Evolutionary conservation across 2,113 vertebrate species (phyloP), one percentile per base, ranked within the genome.

Genomic region (Xenopus borealis): DNA sequence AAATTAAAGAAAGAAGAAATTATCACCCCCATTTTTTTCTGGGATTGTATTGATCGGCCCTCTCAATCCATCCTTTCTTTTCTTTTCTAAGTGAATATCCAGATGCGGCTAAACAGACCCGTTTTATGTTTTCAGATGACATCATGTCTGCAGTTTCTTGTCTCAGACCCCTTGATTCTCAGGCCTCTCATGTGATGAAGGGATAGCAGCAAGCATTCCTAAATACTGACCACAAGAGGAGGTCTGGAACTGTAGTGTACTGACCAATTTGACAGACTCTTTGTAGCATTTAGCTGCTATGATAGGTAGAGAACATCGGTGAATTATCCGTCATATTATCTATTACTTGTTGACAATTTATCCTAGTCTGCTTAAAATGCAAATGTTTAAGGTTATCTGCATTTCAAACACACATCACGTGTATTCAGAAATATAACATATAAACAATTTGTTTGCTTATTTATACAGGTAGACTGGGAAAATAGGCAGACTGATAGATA

Each of bases 81-180:
- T 58, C 62, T 30, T 13, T 27, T 16, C 40, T 63, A 27, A 55
- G 52, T 63, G 66, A 27, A 76, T 69, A 69, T 76, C 73, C 73
- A 76, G 73, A 76, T 69, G 66, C 23, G 45, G 65, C 46, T 62
- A 30, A 68, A 66, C 66, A 76, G 59, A 61, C 72, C 18, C 11
- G 40, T 27, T 53, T 53, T 50, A 62, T 76, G 73, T 76, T 76
- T 76, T 69, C 59, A 57, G 46, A 76, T 76, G 73, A 76, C 66
- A 63, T 69, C 73, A 76, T 69, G 73, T 76, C 73, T 76, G 23
- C 66, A 53, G 59, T 13, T 57, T 64, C 50, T 71, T 13, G 62
- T 40, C 67, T 66, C 64, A 65, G 65, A 69, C 40, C 11, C 71
- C 52, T 58, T 74, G 33, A 64, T 30, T 59, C 76, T 19, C 17